Base-by-base conservation (phyloP, 2,888 invertebrate species). In the Lithosia quadra region DNA sequence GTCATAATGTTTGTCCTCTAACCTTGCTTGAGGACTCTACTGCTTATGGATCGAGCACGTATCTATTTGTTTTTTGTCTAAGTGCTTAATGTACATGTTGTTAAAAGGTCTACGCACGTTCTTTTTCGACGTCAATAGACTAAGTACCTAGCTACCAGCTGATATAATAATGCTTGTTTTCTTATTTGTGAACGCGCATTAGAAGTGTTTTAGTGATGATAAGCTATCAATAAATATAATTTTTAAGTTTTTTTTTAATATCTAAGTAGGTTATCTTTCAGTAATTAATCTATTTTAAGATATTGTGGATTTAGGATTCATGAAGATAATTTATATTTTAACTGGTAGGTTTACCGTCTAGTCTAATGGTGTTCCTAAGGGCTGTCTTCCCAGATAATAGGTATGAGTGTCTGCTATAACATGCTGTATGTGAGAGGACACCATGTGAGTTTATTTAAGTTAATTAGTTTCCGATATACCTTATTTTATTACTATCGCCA, bases 21-120 rank as follows among this genome's bases (percentile, higher is more conserved):
- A 80, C 83, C 83, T 82, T 77, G 74, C 63, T 68, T 65, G 73
- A 74, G 81, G 80, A 77, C 77, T 75, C 13, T 56, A 62, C 73
- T 65, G 61, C 65, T 69, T 77, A 79, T 65, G 66, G 75, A 69
- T 65, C 60, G 74, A 75, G 68, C 76, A 79, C 74, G 34, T 55
- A 68, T 73, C 55, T 57, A 21, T 36, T 39, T 22, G 18, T 55
- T 21, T 63, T 34, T 55, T 21, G 36, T 34, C 22, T 63, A 55
- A 63, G 62, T 63, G 10, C 62, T 55, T 63, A 63, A 53, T 60
- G 36, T 24, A 21, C 22, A 28, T 28, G 7, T 62, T 62, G 21
- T 33, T 24, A 62, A 28, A 62, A 33, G 13, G n/a, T 53, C 49
- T 49, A 11, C 1, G 33, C 36, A 53, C 22, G 36, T 60, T 36